phyloP scores from a whole-genome alignment of 2,888 invertebrate species.

The Baccha elongata region DNA sequence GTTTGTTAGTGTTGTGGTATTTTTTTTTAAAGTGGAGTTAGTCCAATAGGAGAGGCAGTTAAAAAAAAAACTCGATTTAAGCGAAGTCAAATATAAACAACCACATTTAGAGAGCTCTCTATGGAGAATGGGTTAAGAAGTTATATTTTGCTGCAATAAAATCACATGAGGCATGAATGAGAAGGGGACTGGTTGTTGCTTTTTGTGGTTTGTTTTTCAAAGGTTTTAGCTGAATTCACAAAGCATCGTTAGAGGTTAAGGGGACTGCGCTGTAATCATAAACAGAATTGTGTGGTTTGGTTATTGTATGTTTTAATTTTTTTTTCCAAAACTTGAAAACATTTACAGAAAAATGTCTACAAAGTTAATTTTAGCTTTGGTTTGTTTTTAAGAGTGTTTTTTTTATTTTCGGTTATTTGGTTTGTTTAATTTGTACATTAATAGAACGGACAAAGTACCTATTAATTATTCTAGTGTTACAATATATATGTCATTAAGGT shows the following conservation, averaged over 20 bases:
- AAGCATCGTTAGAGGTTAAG: slow-evolving; percentile 13
- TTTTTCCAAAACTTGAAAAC: no score
- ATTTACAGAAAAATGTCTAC: no score
- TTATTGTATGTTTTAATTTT: no score
- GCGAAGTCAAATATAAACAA: neutral
- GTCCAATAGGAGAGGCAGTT: neutral
- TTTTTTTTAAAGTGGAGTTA: no score
- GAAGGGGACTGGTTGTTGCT: neutral
- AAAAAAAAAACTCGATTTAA: neutral
- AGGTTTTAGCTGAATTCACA: neutral
- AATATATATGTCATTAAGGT: no score
- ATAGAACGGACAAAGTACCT: no score
- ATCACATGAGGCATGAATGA: neutral
- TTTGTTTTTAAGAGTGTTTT: no score
- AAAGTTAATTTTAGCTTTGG: no score
- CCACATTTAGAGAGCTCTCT: neutral
- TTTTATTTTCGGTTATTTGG: no score
- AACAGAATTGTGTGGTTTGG: neutral
- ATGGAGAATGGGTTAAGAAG: neutral
- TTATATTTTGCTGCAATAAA: neutral
- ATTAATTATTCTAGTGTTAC: no score
- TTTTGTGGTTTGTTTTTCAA: slow-evolving; percentile 20
- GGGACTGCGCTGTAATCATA: neutral
- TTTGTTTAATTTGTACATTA: no score
- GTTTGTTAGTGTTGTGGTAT: neutral